phyloP scores from a whole-genome alignment of 2,797 vertebrate species.

The Ara ararauna region DNA sequence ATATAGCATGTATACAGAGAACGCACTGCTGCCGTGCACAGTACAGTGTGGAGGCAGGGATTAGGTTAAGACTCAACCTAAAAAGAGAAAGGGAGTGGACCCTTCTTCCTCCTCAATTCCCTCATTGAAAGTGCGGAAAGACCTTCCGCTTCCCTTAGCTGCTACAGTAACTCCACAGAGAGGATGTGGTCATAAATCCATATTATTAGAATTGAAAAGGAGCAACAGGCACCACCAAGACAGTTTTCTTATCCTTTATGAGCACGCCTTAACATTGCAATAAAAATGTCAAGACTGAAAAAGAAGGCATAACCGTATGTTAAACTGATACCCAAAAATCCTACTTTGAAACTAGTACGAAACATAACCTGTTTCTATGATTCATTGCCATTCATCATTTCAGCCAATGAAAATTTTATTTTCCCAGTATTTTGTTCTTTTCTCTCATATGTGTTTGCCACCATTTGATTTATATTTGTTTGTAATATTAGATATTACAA shows the following conservation, averaged over 20 bases:
- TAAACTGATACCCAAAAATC: not conserved
- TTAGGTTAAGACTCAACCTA: not conserved
- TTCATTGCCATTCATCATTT: not conserved
- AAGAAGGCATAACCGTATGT: not conserved
- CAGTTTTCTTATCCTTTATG: not conserved
- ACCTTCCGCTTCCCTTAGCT: not conserved
- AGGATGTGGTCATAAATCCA: not conserved
- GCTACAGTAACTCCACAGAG: not conserved
- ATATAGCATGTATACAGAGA: not conserved
- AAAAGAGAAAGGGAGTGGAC: not conserved
- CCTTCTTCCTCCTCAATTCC: not conserved
- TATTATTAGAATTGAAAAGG: not conserved
- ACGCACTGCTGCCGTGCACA: rapidly evolving
- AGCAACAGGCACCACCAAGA: not conserved
- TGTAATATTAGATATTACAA: not conserved
- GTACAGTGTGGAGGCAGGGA: not conserved
- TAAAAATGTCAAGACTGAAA: not conserved
- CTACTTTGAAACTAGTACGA: not conserved
- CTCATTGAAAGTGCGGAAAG: not conserved
- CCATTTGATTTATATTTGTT: not conserved
- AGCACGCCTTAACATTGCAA: not conserved
- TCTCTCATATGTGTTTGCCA: not conserved
- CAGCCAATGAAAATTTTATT: constrained; percentile 4
- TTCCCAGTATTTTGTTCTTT: not conserved
- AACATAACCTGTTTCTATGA: not conserved